Conservation (phyloP, 2,113 vertebrate species). For the Zosterops japonicus region DNA sequence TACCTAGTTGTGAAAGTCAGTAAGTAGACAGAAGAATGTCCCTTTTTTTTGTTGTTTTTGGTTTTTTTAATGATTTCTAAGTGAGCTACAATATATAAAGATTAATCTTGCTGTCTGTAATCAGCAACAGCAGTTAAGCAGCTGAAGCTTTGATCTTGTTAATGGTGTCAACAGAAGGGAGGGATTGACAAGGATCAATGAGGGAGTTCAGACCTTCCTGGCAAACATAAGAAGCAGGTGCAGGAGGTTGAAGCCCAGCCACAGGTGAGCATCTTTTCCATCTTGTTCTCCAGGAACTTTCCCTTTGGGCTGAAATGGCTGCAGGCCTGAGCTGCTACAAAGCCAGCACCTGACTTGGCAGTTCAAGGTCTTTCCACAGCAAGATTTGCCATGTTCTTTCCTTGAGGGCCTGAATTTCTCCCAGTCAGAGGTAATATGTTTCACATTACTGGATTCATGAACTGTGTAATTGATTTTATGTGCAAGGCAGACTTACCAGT, state of each 20-base stretch:
- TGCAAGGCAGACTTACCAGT: background rate
- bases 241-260: background rate
- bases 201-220: background rate
- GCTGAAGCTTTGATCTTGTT: background rate
- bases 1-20: background rate
- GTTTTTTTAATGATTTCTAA: background rate
- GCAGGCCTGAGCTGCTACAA: background rate
- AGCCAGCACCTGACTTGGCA: background rate
- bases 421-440: background rate
- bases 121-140: background rate
- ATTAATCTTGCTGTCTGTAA: background rate
- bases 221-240: background rate
- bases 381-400: background rate
- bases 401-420: background rate
- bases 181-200: background rate
- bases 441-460: background rate
- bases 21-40: background rate
- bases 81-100: background rate
- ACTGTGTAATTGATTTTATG: background rate
- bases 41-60: background rate
- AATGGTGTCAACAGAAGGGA: background rate
- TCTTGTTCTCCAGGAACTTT: background rate
- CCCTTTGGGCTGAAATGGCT: background rate
- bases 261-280: background rate
- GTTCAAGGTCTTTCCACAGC: background rate